phyloP scores from a whole-genome alignment of 2,888 invertebrate species.

The Orchesella flavescens region DNA sequence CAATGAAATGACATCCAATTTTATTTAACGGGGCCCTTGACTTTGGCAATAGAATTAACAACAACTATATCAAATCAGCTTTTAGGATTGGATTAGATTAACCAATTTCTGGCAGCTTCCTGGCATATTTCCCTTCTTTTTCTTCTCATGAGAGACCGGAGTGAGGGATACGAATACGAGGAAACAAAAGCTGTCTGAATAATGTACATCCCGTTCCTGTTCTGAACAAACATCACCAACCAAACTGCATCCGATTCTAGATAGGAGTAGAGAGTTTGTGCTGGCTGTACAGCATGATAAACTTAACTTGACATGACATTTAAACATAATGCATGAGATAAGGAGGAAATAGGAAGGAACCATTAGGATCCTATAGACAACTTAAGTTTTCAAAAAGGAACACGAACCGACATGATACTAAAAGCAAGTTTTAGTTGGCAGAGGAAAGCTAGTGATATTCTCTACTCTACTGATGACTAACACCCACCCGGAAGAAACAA shows the following conservation, averaged over 20 bases:
- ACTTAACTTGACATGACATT: conserved; percentile 29
- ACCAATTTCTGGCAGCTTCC: too few relatives aligned
- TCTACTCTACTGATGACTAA: background rate
- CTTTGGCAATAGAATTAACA: background rate
- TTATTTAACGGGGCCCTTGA: conserved; percentile 8
- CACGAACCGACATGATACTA: background rate
- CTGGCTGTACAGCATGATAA: background rate
- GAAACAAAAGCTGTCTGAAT: background rate
- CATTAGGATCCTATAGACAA: too few relatives aligned
- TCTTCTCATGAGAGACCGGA: too few relatives aligned
- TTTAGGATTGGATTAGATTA: too few relatives aligned
- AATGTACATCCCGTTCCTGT: background rate
- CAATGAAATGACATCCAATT: too few relatives aligned
- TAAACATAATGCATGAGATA: conserved; percentile 31
- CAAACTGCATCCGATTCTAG: background rate
- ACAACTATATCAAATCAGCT: too few relatives aligned
- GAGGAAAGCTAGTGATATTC: background rate
- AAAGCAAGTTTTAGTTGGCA: background rate
- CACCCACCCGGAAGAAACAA: conserved; percentile 44
- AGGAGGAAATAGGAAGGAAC: conserved; percentile 12
- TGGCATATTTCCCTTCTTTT: too few relatives aligned
- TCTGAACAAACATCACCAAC: background rate
- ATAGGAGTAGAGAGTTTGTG: background rate
- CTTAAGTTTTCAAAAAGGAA: conserved; percentile 1
- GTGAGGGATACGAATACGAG: too few relatives aligned